These are phyloP conservation scores for Sakesphorus luctuosus DNA, from an alignment of 2,113 vertebrate genomes.

Conservation along the genomic window DNA sequence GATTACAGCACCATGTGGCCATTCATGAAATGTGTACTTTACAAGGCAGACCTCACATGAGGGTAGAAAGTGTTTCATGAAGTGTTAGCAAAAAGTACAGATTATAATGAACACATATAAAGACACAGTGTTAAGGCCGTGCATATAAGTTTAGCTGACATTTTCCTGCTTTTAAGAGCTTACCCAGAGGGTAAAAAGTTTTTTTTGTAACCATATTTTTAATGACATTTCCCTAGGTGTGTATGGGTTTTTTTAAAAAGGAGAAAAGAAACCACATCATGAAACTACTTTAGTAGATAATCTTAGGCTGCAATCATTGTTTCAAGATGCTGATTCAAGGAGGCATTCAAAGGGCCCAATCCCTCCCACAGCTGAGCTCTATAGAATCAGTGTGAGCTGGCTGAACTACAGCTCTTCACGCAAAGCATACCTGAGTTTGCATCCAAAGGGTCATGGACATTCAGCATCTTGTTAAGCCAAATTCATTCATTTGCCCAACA, in stretches of 20 bases:
- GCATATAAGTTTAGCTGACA: neutral
- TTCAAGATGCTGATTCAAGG: neutral
- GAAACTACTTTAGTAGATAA: neutral
- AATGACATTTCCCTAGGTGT: neutral
- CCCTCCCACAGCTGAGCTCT: neutral
- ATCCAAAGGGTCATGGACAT: neutral
- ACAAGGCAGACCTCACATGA: conserved; percentile 54
- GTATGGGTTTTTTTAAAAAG: neutral
- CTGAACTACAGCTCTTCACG: neutral
- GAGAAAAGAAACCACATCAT: neutral
- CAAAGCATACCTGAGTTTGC: neutral
- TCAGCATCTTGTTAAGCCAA: neutral
- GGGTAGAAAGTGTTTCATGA: conserved; percentile 54
- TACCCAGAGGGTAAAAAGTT: neutral
- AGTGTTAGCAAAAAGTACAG: conserved; percentile 40
- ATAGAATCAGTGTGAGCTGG: neutral
- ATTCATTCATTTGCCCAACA: neutral
- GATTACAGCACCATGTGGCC: conserved; percentile 50
- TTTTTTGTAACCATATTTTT: neutral
- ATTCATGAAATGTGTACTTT: conserved; percentile 57
- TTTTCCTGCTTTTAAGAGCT: conserved; percentile 21
- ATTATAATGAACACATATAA: conserved; percentile 53
- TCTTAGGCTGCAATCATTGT: neutral
- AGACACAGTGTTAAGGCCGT: conserved; percentile 19
- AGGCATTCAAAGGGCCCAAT: neutral